These are phyloP conservation scores for Selenia dentaria DNA, from an alignment of 2,888 invertebrate species.

Conservation along the genomic window DNA sequence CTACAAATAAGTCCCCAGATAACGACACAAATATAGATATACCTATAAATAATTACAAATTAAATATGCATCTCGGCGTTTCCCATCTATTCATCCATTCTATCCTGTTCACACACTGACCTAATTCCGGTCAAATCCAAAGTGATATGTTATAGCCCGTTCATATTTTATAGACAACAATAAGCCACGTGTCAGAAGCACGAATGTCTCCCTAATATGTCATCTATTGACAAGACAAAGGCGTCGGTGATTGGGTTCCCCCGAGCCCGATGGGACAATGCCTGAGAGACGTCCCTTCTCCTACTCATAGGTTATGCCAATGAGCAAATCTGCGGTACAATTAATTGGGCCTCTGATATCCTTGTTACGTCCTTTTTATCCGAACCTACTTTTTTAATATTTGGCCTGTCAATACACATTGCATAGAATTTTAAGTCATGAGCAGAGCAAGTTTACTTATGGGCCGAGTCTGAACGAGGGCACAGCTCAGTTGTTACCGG, in stretches of 20 bases:
- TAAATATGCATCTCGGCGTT: no score
- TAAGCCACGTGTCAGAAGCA: conserved; percentile 34
- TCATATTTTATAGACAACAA: conserved; percentile 38
- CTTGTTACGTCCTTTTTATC: background rate
- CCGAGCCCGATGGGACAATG: conserved; percentile 45
- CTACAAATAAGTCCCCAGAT: no score
- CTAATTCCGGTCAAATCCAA: conserved; percentile 22
- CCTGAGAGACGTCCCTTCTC: conserved; percentile 38
- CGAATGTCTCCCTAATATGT: conserved; percentile 45
- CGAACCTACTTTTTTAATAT: no score
- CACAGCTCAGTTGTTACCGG: no score
- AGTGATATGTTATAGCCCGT: conserved; percentile 31
- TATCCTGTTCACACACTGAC: conserved; percentile 29
- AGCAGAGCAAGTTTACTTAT: no score
- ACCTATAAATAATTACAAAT: no score
- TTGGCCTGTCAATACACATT: no score
- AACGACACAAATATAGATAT: no score
- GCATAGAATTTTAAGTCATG: no score
- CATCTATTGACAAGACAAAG: conserved; percentile 55
- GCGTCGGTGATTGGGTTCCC: conserved; percentile 50
- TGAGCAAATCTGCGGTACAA: conserved; percentile 33
- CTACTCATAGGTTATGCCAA: conserved; percentile 33
- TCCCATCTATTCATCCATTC: no score
- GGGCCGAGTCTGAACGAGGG: no score
- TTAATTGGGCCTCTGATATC: conserved; percentile 17